These are phyloP conservation scores for Hylomyscus alleni DNA, from an alignment of 2,797 vertebrate genomes.

Conservation along the genomic window DNA sequence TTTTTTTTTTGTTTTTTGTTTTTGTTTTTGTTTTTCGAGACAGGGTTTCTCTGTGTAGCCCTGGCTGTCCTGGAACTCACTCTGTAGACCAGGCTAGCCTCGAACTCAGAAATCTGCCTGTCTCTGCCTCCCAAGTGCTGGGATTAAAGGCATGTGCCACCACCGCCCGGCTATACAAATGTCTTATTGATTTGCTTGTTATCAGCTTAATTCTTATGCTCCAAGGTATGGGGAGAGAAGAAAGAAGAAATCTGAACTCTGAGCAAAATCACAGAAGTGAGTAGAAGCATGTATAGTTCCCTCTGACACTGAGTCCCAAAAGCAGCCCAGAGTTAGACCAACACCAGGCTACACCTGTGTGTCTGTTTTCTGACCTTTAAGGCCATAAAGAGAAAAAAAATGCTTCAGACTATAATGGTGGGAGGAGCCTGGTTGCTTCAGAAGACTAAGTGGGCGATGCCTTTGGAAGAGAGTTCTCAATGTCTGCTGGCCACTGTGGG, in stretches of 20 bases:
- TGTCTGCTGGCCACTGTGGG: not conserved
- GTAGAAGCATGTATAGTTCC: not conserved
- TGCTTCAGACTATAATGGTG: not conserved
- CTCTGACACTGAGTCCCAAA: not conserved
- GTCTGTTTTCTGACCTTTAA: not conserved
- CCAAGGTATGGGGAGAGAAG: not conserved
- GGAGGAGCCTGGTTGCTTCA: not conserved
- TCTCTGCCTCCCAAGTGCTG: no score
- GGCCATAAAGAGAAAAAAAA: not conserved
- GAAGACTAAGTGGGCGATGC: no score
- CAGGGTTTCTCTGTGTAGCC: no score
- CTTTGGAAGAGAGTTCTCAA: not conserved
- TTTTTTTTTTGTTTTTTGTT: no score
- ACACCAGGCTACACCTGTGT: not conserved
- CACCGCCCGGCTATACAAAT: no score
- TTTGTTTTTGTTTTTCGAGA: no score
- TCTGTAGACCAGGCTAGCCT: no score
- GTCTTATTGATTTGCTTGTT: not conserved
- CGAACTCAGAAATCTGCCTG: no score
- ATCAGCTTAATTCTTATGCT: not conserved
- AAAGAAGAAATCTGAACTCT: not conserved
- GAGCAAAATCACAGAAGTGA: not conserved
- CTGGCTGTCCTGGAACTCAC: no score
- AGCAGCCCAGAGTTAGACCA: not conserved
- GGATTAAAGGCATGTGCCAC: no score